phyloP scores from a whole-genome alignment of 2,888 invertebrate genomes.

The Thecocarcelia acutangulata region DNA sequence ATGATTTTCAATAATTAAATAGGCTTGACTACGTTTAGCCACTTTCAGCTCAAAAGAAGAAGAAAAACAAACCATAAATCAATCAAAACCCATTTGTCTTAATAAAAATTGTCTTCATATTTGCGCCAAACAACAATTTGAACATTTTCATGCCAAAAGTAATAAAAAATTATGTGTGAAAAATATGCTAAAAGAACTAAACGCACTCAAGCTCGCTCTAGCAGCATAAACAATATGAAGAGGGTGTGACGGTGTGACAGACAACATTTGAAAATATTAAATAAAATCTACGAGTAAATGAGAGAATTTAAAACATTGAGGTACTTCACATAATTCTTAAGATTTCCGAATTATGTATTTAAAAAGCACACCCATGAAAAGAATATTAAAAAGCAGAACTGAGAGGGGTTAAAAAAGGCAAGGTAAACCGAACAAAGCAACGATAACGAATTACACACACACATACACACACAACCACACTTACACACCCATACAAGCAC shows the following conservation, averaged over 20 bases:
- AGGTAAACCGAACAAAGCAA: constrained; percentile 22
- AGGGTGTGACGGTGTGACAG: constrained; percentile 72
- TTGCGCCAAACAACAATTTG: constrained; percentile 22
- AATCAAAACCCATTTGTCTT: constrained; percentile 77
- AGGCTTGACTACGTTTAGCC: neutral
- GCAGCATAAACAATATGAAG: constrained; percentile 64
- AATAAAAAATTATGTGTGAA: constrained; percentile 46
- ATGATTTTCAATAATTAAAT: neutral
- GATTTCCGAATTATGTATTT: constrained; percentile 62
- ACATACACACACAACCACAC: neutral
- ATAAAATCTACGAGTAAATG: neutral
- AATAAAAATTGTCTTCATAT: constrained; percentile 73
- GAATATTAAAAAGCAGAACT: neutral
- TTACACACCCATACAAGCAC: too few species aligned
- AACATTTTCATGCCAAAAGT: constrained; percentile 1
- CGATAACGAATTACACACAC: constrained; percentile 1
- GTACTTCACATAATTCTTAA: constrained; percentile 55
- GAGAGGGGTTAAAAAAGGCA: neutral
- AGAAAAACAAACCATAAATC: constrained; percentile 61
- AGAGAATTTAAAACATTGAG: constrained; percentile 28
- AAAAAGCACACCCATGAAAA: constrained; percentile 59
- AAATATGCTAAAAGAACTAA: constrained; percentile 60
- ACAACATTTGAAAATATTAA: constrained; percentile 36
- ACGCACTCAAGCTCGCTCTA: constrained; percentile 70
- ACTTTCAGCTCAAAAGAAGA: neutral